Percentiles rank a stretch among this genome's conserved stretches.
phyloP scores from a whole-genome alignment of 2,888 invertebrate species.

The Lasioglossum figueresi region DNA sequence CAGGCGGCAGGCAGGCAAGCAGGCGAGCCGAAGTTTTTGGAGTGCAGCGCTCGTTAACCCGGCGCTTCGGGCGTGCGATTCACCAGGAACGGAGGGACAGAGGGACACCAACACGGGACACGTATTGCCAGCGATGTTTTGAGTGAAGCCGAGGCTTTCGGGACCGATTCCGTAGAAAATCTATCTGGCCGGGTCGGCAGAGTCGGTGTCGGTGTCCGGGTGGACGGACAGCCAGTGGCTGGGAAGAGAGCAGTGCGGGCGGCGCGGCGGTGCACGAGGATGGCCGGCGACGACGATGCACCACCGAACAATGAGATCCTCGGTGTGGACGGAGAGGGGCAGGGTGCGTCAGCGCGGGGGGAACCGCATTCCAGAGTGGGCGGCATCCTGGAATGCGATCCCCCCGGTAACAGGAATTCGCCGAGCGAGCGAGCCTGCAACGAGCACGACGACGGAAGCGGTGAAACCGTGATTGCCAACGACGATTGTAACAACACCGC shows the following conservation, averaged over 20 bases:
- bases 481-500: constrained; percentile 36
- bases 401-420: constrained; percentile 81
- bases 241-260: constrained; percentile 42
- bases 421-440: constrained; percentile 72
- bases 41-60: constrained; percentile 52
- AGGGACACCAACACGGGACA: neutral
- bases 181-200: neutral
- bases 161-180: neutral
- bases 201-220: constrained; percentile 19
- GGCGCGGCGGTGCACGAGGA: constrained; percentile 60
- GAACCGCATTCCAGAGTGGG: constrained; percentile 83
- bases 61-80: constrained; percentile 51
- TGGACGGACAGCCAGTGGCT: constrained; percentile 38
- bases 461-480: constrained; percentile 71
- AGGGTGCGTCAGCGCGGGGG: constrained; percentile 75
- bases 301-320: constrained; percentile 77
- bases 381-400: constrained; percentile 83
- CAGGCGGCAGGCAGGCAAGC: constrained; percentile 27
- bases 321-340: constrained; percentile 65
- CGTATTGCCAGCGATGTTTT: constrained; percentile 43
- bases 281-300: constrained; percentile 78
- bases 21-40: constrained; percentile 62
- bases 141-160: neutral
- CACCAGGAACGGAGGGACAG: neutral
- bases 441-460: constrained; percentile 75